Evolutionary conservation across 2,797 vertebrate species (phyloP).

Genomic region (Arctocebus calabarensis): DNA sequence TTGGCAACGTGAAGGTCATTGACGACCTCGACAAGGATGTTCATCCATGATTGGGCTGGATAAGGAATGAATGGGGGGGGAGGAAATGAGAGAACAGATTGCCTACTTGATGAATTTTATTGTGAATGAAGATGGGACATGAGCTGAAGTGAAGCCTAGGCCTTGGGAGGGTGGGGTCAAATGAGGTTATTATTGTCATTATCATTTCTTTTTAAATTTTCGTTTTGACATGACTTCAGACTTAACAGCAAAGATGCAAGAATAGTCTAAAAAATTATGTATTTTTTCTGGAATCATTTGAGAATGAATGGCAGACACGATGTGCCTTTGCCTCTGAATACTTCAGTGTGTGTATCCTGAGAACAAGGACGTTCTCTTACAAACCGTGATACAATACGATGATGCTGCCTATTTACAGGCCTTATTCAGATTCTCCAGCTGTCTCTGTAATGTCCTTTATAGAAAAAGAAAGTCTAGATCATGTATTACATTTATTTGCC

Average conservation of each 20-base stretch:
- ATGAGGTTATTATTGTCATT: neutral
- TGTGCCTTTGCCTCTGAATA: neutral
- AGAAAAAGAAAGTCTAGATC: neutral
- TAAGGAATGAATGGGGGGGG: neutral
- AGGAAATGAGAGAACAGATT: neutral
- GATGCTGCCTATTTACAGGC: no score
- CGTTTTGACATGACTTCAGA: neutral
- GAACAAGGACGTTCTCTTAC: neutral
- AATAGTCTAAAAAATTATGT: neutral
- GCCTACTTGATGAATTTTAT: neutral
- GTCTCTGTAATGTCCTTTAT: neutral
- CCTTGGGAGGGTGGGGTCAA: neutral
- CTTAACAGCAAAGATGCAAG: constrained; percentile 1
- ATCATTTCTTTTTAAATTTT: neutral
- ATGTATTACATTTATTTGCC: neutral
- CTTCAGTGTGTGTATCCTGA: neutral
- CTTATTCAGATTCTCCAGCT: neutral
- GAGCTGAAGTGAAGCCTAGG: neutral
- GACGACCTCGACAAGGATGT: neutral
- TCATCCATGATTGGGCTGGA: neutral
- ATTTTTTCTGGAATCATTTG: neutral
- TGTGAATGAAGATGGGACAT: neutral
- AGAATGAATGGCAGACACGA: neutral
- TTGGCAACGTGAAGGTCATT: neutral
- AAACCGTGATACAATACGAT: neutral